Base-by-base conservation (phyloP, 2,888 invertebrate genomes). In the Amiota communis region DNA sequence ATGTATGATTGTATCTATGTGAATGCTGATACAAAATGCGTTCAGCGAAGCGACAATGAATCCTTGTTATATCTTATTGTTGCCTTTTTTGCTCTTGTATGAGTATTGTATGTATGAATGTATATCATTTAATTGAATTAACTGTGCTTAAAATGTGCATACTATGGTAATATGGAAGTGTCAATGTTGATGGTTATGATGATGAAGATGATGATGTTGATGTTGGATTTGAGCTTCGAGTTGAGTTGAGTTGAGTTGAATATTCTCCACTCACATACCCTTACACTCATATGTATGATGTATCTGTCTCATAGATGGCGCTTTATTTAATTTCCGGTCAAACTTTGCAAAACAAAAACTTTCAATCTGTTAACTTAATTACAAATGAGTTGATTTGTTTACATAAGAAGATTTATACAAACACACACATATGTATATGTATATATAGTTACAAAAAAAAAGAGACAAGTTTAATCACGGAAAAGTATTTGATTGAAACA, bases 311-410 rank as follows among this genome's bases (percentile, higher is more conserved):
- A 51, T 48, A 48, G 9, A 48, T 65, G 49, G 67, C 51, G 13
- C 57, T 59, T 70, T 47, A 70, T 70, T 70, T 70, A 70, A 70
- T 70, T 70, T 70, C 70, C 70, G 70, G 69, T 57, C 56, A 69
- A 69, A 69, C 57, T 69, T 69, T 57, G 57, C 46, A 46, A 63
- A 63, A 36, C 47, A 56, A 46, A n/a, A 36, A 20, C 53, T 68
- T 23, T 68, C 23, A 68, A 1, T 68, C 20, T 49, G 49, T 13
- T 15, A 65, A 65, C 11, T 59, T 17, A 59, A 59, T 17, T 59
- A 15, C 11, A 65, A 65, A 17, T 49, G 48, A 49, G 6, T 53
- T 51, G 12, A 65, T 49, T 48, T 65, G 17, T 12, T 46, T 64
- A 6, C 64, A n/a, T n/a, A n/a, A 63, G 23, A 23, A 23, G 23